These are phyloP conservation scores for Proisotoma minuta DNA, from an alignment of 2,888 invertebrate species.

Conservation along the genomic window DNA sequence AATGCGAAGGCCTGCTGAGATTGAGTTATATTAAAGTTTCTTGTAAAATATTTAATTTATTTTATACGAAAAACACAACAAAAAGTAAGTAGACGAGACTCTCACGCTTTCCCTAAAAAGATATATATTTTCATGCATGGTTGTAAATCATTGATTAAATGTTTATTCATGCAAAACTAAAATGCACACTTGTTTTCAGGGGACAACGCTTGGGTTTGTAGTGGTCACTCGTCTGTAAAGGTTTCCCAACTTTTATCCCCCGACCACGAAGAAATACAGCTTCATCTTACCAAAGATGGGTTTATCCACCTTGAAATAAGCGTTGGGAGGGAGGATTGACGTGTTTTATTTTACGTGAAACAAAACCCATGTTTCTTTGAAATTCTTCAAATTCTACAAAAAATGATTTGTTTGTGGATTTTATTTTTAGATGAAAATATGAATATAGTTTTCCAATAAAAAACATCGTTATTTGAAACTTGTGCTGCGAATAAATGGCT, in stretches of 20 bases:
- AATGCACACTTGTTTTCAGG: slow-evolving; percentile 10
- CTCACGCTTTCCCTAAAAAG: too few species aligned
- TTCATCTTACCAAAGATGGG: neutral
- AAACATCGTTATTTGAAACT: too few species aligned
- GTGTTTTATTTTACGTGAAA: slow-evolving; percentile 5
- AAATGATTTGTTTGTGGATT: neutral
- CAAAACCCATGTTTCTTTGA: neutral
- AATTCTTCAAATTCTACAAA: neutral
- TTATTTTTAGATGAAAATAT: too few species aligned
- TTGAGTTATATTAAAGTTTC: too few species aligned
- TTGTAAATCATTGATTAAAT: slow-evolving; percentile 18
- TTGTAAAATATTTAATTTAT: too few species aligned
- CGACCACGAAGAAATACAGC: too few species aligned
- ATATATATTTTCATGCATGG: too few species aligned
- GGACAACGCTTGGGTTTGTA: neutral
- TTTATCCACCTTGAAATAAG: slow-evolving; percentile 13
- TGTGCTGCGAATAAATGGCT: too few species aligned
- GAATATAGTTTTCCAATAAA: too few species aligned
- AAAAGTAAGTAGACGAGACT: too few species aligned
- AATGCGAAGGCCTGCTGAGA: too few species aligned
- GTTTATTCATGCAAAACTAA: slow-evolving; percentile 14
- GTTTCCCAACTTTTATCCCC: neutral
- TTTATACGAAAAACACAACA: too few species aligned
- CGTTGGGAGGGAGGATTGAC: neutral
- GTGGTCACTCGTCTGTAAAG: slow-evolving; percentile 8